Percentiles rank a stretch among this genome's conserved stretches.
These are phyloP conservation scores for Oscheius myriophilus DNA, from an alignment of 2,888 invertebrate genomes.

Conservation along the genomic window DNA sequence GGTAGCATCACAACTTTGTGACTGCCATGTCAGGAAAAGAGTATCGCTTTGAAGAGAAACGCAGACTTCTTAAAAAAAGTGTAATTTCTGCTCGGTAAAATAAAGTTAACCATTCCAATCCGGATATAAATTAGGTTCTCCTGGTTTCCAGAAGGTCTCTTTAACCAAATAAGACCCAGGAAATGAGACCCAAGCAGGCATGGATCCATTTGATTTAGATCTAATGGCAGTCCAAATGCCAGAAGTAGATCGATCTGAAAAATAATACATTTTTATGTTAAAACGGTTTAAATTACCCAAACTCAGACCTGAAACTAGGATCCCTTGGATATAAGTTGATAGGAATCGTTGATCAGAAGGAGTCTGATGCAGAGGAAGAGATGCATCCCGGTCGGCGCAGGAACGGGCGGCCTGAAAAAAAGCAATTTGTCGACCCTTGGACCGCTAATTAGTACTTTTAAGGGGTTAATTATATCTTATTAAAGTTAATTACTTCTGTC, in stretches of 20 bases:
- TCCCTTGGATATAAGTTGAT: slow-evolving; percentile 38
- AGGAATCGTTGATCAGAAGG: slow-evolving; percentile 41
- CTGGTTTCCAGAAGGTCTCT: slow-evolving; percentile 44
- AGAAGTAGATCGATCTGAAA: slow-evolving; percentile 25
- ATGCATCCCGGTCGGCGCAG: slow-evolving; percentile 21
- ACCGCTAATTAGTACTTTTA: too few relatives aligned
- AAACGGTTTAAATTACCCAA: neutral
- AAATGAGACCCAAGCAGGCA: slow-evolving; percentile 47
- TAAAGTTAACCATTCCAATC: slow-evolving; percentile 41
- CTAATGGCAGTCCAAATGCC: slow-evolving; percentile 50
- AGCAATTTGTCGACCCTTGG: too few relatives aligned
- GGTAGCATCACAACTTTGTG: slow-evolving; percentile 36
- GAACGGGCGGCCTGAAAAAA: slow-evolving; percentile 18
- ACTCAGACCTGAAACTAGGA: slow-evolving; percentile 10
- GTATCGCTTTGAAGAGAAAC: slow-evolving; percentile 40
- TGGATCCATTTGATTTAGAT: slow-evolving; percentile 42
- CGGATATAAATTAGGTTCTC: slow-evolving; percentile 51
- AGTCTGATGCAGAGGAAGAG: slow-evolving; percentile 24
- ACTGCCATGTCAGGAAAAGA: slow-evolving; percentile 44
- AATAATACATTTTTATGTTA: slow-evolving; percentile 3
- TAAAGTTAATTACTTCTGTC: slow-evolving; percentile 16
- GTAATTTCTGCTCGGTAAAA: neutral
- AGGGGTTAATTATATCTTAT: neutral
- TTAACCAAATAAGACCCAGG: slow-evolving; percentile 45
- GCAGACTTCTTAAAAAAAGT: slow-evolving; percentile 44